These are phyloP conservation scores for Gymnoscopelus microlampas DNA, from an alignment of 2,797 vertebrate genomes.

Conservation along the genomic window DNA sequence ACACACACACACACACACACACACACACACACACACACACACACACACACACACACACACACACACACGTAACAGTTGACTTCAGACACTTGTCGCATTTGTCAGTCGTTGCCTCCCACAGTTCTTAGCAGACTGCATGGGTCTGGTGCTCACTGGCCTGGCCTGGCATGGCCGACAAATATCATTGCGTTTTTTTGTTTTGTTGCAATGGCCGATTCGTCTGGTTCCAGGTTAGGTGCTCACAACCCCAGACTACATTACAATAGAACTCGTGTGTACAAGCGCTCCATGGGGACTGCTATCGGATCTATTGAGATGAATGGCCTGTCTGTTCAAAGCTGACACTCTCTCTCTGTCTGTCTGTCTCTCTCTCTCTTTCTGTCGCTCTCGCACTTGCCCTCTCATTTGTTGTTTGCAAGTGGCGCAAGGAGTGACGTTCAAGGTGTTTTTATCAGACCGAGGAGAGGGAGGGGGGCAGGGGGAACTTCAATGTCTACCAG, in stretches of 20 bases:
- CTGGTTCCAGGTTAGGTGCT: not conserved
- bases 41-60: constrained; percentile 13
- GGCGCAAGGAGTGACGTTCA: constrained; percentile 66
- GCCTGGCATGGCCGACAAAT: too few species aligned
- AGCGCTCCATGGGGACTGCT: constrained; percentile 59
- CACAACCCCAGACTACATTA: constrained; percentile 37
- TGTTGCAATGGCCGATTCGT: too few species aligned
- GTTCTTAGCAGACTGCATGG: constrained; percentile 32
- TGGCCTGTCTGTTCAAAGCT: constrained; percentile 76
- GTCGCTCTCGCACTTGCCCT: constrained; percentile 30
- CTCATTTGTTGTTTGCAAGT: constrained; percentile 77
- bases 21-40: not conserved
- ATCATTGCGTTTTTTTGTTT: too few species aligned
- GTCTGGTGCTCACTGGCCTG: constrained; percentile 17
- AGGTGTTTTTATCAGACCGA: constrained; percentile 58
- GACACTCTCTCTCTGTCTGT: constrained; percentile 57
- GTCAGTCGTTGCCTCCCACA: constrained; percentile 35
- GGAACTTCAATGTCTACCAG: constrained; percentile 48
- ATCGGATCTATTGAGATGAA: constrained; percentile 84
- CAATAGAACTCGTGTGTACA: not conserved
- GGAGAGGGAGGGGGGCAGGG: constrained; percentile 56
- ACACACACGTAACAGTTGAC: constrained; percentile 3
- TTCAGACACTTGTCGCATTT: constrained; percentile 24
- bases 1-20: constrained; percentile 10
- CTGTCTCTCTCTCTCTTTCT: constrained; percentile 13